Evolutionary conservation across 2,888 invertebrate genomes (phyloP), one percentile per base, ranked within the genome.

Genomic region (Isoperla grammatica): DNA sequence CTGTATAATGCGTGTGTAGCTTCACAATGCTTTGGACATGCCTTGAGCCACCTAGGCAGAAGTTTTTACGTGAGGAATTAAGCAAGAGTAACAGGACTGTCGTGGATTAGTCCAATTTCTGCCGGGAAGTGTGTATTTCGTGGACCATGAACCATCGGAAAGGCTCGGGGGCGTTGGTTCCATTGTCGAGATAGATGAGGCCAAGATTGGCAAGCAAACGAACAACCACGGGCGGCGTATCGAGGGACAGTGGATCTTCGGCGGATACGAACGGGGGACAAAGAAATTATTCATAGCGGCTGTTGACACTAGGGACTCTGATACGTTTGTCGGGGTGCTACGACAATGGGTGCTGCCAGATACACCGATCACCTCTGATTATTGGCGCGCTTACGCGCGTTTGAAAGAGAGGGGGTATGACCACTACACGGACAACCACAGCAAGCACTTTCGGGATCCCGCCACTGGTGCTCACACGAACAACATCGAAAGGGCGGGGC

Each of bases 361-460:
- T n/a, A n/a, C n/a, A n/a, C n/a, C n/a, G n/a, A n/a, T n/a, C n/a
- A n/a, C n/a, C n/a, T n/a, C n/a, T n/a, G n/a, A n/a, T n/a, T n/a
- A n/a, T n/a, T n/a, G n/a, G n/a, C n/a, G n/a, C n/a, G n/a, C n/a
- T n/a, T n/a, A n/a, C n/a, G n/a, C n/a, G n/a, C n/a, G n/a, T 37
- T 49, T 39, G 42, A 23, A 40, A 19, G 11, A n/a, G 17, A 13
- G 17, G 12, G 66, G 64, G 1, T 66, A 60, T 40, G 8, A 11
- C 3, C 66, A 66, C 55, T 50, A 50, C 13, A 67, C 58, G 2
- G 63, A 68, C 6, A 68, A 67, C 40, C 67, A 67, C 58, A 35
- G 29, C n/a, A 54, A 58, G 17, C 61, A 65, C n/a, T 68, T 65
- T 46, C 61, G 64, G 9, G 65, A 68, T 56, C 60, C 63, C 11